Evolutionary conservation across 2,113 vertebrate genomes (phyloP).

Genomic region (Erinaceus europaeus): DNA sequence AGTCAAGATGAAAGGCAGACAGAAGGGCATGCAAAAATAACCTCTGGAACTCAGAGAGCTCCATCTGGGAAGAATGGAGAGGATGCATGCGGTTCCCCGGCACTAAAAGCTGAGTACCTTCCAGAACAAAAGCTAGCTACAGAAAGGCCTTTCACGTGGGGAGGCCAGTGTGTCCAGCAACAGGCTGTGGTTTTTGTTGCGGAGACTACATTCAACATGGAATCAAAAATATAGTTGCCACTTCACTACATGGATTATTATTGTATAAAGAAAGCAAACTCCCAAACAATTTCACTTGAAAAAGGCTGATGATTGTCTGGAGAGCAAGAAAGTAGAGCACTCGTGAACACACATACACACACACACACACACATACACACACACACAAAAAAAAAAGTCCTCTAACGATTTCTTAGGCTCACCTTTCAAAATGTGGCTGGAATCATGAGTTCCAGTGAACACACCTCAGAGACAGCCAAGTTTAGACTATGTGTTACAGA

Average conservation of each 20-base stretch:
- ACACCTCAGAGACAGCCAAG: slow-evolving; percentile 35
- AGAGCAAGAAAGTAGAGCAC: slow-evolving; percentile 17
- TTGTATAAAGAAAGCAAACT: background rate
- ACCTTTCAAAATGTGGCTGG: slow-evolving; percentile 33
- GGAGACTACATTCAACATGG: slow-evolving; percentile 39
- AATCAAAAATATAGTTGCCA: background rate
- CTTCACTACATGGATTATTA: background rate
- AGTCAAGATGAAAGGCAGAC: background rate
- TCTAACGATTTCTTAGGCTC: slow-evolving; percentile 46
- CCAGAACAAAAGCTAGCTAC: background rate
- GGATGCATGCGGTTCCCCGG: background rate
- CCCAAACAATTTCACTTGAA: background rate
- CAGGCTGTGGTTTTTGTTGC: background rate
- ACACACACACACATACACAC: too few species aligned
- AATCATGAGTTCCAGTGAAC: background rate
- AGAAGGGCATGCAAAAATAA: background rate
- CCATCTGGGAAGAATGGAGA: background rate
- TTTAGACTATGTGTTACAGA: slow-evolving; percentile 40
- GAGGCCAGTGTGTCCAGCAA: background rate
- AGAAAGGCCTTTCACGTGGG: background rate
- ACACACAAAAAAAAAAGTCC: background rate
- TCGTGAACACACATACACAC: too few species aligned
- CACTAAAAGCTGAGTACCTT: background rate
- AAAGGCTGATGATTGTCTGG: slow-evolving; percentile 17
- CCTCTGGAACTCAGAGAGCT: background rate